Percentiles rank a stretch among this genome's conserved stretches.
These are phyloP conservation scores for Piaya cayana DNA, from an alignment of 2,113 vertebrate species.

Conservation along the genomic window DNA sequence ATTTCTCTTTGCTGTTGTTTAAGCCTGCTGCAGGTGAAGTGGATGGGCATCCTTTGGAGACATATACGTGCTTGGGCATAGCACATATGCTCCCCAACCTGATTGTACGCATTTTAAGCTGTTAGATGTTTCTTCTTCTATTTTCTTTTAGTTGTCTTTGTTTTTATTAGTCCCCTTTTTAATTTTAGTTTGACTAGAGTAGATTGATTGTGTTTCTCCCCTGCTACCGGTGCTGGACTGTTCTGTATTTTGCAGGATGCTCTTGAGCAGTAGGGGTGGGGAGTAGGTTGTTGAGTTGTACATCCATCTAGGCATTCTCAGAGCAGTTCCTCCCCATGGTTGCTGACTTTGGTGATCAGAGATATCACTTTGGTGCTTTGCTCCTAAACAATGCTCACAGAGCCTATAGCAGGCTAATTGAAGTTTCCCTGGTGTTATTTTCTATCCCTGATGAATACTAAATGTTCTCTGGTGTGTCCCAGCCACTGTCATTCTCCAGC, in stretches of 20 bases:
- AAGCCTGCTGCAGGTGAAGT: background rate
- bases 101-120: background rate
- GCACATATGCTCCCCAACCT: accelerated
- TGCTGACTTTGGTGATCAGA: background rate
- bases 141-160: background rate
- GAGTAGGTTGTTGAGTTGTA: background rate
- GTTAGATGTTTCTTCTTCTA: background rate
- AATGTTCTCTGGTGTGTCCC: background rate
- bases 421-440: background rate
- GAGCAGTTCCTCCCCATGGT: accelerated
- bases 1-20: background rate
- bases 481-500: background rate
- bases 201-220: background rate
- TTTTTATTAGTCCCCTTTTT: background rate
- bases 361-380: background rate
- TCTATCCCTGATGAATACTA: background rate
- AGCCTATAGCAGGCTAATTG: background rate
- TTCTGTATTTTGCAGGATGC: background rate
- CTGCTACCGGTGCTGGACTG: accelerated
- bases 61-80: accelerated
- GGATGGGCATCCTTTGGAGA: background rate
- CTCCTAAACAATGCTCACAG: background rate
- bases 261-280: background rate
- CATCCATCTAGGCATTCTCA: accelerated
- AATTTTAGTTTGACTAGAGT: background rate